A percentile compares a stretch with the other conserved stretches of the same genome.
Conservation (phyloP, 2,113 vertebrate species). For the Nestor notabilis region DNA sequence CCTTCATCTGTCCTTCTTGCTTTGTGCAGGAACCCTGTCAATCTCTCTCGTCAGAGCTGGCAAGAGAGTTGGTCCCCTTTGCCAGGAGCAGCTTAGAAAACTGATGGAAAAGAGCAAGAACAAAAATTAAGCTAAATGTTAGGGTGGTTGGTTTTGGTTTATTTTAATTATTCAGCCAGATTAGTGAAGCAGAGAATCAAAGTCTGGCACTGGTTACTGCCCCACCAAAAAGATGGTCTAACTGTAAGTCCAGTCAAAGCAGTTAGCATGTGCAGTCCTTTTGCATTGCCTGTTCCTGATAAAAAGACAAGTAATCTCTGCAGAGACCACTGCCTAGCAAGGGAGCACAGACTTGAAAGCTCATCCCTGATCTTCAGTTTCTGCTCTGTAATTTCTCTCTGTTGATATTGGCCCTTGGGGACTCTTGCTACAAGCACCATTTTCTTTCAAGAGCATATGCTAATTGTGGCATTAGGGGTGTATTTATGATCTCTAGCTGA, state of each 20-base stretch:
- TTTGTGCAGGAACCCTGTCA: background rate
- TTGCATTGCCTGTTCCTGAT: background rate
- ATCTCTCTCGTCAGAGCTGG: background rate
- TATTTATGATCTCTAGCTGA: slow-evolving; percentile 53
- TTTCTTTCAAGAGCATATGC: slow-evolving; percentile 57
- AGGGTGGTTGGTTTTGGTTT: background rate
- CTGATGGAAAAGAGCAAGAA: background rate
- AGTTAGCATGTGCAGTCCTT: background rate
- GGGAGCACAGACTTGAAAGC: background rate
- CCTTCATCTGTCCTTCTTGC: slow-evolving; percentile 25
- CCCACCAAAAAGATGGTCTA: background rate
- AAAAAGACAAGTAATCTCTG: slow-evolving; percentile 10
- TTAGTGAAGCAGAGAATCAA: background rate
- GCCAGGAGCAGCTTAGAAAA: slow-evolving; percentile 28
- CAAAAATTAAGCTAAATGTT: background rate
- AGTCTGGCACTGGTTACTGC: background rate
- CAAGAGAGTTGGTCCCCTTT: background rate
- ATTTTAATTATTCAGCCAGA: background rate
- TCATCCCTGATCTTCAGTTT: slow-evolving; percentile 14
- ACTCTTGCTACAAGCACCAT: slow-evolving; percentile 51
- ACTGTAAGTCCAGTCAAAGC: background rate
- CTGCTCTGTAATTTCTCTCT: slow-evolving; percentile 38
- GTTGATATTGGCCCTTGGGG: slow-evolving; percentile 47
- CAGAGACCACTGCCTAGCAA: background rate
- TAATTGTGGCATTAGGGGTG: slow-evolving; percentile 51